These are phyloP conservation scores for Halcyon badia DNA, from an alignment of 2,797 vertebrate genomes.

Conservation along the genomic window DNA sequence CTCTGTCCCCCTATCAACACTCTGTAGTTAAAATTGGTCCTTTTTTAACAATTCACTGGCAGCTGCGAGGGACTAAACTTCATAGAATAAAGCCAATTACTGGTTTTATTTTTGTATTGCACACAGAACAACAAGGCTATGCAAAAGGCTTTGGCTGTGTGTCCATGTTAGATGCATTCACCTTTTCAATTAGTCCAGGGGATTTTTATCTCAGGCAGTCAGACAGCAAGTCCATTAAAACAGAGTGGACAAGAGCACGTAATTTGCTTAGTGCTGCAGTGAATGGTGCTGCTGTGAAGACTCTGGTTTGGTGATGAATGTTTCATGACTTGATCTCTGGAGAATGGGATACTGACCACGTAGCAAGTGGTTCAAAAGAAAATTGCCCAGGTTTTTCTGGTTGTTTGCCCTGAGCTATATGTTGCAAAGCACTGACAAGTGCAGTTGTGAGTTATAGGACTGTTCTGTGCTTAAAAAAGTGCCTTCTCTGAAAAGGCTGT, in stretches of 20 bases:
- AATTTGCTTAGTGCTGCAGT: constrained; percentile 1
- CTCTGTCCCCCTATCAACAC: background rate
- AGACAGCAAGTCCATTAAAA: constrained; percentile 53
- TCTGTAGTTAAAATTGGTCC: background rate
- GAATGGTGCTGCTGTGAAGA: background rate
- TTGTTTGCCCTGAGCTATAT: background rate
- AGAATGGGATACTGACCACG: background rate
- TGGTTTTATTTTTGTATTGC: background rate
- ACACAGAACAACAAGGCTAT: background rate
- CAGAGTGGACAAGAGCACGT: background rate
- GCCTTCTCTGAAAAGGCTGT: background rate
- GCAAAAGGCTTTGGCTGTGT: background rate
- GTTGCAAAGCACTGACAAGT: background rate
- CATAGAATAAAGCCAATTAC: background rate
- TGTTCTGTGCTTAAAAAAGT: background rate
- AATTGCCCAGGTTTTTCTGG: background rate
- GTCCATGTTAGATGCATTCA: background rate
- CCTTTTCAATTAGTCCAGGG: background rate
- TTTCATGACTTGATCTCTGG: constrained; percentile 4
- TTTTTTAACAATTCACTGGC: background rate
- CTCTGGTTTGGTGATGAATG: constrained; percentile 15
- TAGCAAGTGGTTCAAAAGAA: background rate
- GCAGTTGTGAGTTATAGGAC: background rate
- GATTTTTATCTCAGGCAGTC: constrained; percentile 25
- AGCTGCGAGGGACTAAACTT: background rate